These are phyloP conservation scores for Danionella dracula DNA, from an alignment of 2,797 vertebrate genomes.

Conservation along the genomic window DNA sequence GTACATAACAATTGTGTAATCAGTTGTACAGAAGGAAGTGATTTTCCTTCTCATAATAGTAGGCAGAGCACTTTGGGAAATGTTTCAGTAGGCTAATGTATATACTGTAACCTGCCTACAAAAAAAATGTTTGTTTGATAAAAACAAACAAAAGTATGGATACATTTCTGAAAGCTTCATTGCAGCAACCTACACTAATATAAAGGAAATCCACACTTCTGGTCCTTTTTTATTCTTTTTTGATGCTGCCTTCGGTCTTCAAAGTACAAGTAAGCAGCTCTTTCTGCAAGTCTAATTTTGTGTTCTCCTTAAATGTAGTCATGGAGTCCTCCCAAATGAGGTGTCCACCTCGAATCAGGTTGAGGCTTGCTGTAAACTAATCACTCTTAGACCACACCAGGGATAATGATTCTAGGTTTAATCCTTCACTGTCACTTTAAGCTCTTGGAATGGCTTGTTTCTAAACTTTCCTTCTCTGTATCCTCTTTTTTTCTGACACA, in stretches of 20 bases:
- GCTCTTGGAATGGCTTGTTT: background rate
- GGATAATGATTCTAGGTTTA: background rate
- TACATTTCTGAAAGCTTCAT: too few species aligned
- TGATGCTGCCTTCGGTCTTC: background rate
- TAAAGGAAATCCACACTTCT: background rate
- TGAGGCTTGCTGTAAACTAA: constrained; percentile 1
- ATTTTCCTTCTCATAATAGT: too few species aligned
- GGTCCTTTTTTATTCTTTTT: background rate
- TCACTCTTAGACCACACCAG: background rate
- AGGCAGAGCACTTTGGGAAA: too few species aligned
- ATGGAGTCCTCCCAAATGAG: background rate
- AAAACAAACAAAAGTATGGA: too few species aligned
- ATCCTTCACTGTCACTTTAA: background rate
- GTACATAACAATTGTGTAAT: too few species aligned
- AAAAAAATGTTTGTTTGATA: too few species aligned
- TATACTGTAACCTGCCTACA: too few species aligned
- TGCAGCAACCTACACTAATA: too few species aligned
- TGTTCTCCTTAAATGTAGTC: background rate
- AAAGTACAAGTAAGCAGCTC: background rate
- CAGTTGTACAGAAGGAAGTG: too few species aligned
- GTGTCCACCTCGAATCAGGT: background rate
- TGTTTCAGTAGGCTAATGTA: too few species aligned
- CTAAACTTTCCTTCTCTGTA: background rate
- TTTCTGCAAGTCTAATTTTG: constrained; percentile 9
- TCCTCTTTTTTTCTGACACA: background rate